Percentiles rank a stretch among this genome's conserved stretches.
Conservation (phyloP, 2,113 vertebrate genomes). For the Mesoclemmys tuberculata region DNA sequence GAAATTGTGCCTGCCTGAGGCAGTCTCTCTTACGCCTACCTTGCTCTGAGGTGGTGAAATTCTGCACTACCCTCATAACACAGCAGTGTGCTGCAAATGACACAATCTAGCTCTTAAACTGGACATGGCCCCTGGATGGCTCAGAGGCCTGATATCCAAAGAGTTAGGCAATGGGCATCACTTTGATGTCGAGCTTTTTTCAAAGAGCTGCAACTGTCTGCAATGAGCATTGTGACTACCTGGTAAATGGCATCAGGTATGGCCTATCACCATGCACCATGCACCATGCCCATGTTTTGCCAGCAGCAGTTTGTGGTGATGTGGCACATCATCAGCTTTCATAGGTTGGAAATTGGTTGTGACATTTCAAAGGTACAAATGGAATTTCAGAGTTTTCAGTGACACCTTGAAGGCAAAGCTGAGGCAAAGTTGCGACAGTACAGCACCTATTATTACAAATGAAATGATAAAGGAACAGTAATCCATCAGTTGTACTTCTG, state of each 20-base stretch:
- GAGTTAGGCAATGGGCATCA: background rate
- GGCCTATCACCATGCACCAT: background rate
- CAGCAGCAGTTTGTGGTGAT: background rate
- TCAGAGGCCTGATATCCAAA: background rate
- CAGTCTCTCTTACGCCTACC: background rate
- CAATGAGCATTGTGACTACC: background rate
- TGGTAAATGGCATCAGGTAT: background rate
- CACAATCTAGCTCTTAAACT: background rate
- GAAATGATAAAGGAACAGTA: background rate
- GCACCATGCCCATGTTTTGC: background rate
- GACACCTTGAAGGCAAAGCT: conserved; percentile 15
- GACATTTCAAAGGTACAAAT: conserved; percentile 12
- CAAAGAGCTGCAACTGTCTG: background rate
- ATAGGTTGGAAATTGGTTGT: background rate
- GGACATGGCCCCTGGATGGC: background rate
- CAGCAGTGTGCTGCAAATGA: background rate
- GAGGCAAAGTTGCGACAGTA: background rate
- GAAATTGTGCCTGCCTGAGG: background rate
- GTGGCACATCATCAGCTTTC: background rate
- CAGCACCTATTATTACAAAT: background rate
- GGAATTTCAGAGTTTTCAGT: background rate
- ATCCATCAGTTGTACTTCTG: background rate
- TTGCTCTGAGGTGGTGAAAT: background rate
- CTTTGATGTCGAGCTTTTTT: background rate
- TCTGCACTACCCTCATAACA: background rate